Evolutionary conservation across 53 echinoderm and acorn worm genomes (phyloP).

Genomic region (Luidia sarsii): DNA sequence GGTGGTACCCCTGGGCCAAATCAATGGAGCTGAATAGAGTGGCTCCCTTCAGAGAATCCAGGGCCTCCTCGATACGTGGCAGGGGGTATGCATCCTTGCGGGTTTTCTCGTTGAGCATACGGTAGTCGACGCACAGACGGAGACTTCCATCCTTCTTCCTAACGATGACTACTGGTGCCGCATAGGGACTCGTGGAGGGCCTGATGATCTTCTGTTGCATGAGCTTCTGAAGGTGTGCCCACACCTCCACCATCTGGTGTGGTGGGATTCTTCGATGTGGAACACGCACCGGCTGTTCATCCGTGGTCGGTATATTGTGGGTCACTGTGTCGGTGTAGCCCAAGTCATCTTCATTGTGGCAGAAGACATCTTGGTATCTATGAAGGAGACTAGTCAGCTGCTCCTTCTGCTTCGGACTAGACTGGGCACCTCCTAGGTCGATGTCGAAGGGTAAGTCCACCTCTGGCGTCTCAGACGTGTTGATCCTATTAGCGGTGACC

Average conservation of each 20-base stretch:
- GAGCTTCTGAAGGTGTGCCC: constrained; percentile 31
- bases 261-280: constrained; percentile 61
- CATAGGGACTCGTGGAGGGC: constrained; percentile 58
- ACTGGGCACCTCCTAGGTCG: background rate
- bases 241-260: constrained; percentile 38
- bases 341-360: constrained; percentile 43
- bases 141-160: constrained; percentile 62
- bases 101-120: constrained; percentile 69
- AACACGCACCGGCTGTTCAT: constrained; percentile 25
- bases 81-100: constrained; percentile 77
- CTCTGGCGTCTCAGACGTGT: background rate
- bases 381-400: constrained; percentile 2
- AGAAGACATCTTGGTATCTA: constrained; percentile 35
- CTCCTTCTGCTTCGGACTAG: background rate
- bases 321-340: constrained; percentile 48
- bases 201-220: constrained; percentile 35
- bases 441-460: background rate
- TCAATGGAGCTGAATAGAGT: constrained; percentile 70
- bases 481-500: background rate
- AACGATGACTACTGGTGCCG: constrained; percentile 63
- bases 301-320: constrained; percentile 14
- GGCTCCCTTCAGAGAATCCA: constrained; percentile 72
- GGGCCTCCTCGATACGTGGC: constrained; percentile 31
- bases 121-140: constrained; percentile 68
- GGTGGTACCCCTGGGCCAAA: constrained; percentile 75